Percentiles rank a stretch among this genome's conserved stretches.
Evolutionary conservation across 2,797 vertebrate genomes (phyloP).

Genomic region (Steatocranus sp.): DNA sequence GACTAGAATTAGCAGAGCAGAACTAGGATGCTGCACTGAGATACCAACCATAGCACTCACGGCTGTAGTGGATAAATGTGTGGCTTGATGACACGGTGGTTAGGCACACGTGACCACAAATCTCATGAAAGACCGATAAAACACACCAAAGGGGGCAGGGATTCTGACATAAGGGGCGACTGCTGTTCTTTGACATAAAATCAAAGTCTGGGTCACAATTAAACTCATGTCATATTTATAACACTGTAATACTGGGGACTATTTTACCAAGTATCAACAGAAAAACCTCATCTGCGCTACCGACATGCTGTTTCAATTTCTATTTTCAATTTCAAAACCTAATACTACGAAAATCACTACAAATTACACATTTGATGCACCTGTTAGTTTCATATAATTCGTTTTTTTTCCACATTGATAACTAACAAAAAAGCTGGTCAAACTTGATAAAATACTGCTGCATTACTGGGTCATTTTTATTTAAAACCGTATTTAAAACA

Average conservation of each 20-base stretch:
- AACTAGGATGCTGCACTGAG: neutral
- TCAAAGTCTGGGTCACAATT: neutral
- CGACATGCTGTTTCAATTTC: neutral
- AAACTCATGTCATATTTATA: neutral
- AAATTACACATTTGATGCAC: neutral
- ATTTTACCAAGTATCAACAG: neutral
- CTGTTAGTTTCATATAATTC: neutral
- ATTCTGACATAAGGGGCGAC: neutral
- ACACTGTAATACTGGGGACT: neutral
- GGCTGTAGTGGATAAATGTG: neutral
- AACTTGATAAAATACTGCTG: neutral
- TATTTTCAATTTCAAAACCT: neutral
- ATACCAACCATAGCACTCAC: neutral
- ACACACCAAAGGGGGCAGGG: neutral
- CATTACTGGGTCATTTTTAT: neutral
- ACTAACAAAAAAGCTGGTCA: neutral
- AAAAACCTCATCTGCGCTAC: rapidly evolving
- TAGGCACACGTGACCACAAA: neutral
- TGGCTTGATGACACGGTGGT: neutral
- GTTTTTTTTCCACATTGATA: neutral
- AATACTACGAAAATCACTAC: neutral
- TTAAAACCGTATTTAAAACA: neutral
- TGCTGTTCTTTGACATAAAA: neutral
- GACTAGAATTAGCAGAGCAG: neutral
- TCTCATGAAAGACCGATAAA: neutral